Base-by-base conservation (phyloP, 2,797 vertebrate species). In the Leuciscus waleckii region DNA sequence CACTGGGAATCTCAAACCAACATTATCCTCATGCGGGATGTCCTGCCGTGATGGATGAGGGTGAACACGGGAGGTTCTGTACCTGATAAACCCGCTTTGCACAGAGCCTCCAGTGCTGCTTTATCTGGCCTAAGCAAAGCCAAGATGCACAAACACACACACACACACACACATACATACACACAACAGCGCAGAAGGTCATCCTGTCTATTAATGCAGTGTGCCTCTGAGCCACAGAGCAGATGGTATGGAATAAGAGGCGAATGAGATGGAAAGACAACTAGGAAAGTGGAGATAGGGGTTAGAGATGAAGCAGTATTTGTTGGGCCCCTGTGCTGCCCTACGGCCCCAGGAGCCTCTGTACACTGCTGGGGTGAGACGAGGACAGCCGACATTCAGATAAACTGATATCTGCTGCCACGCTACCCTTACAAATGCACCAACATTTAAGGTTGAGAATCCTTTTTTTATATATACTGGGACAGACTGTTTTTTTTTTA, bases 21-120 rank as follows among this genome's bases (percentile, higher is more conserved):
- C 67, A 58, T 79, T 61, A 76, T 85, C 85, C 79, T 85, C 73
- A 19, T 74, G 46, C n/a, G 71, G 78, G 77, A 76, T 84, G 67
- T 74, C 77, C 43, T 32, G 43, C 76, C 21, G 9, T 89, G 87
- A 90, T 87, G 61, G 85, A 88, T 90, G 77, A 87, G 75, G 74
- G 77, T 81, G 49, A 87, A 63, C 41, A 68, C 41, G 39, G 43
- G 58, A 58, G 74, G 76, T 35, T 37, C 74, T 71, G 75, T 86
- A 81, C 80, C 37, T 83, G 76, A 85, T 89, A 87, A 78, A 85
- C 63, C 35, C 51, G 43, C 69, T 78, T 46, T 54, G 56, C 35
- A 46, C 73, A 74, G 32, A 81, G 80, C 51, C 81, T 16, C 71
- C 5, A 1, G 78, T 75, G 71, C 67, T 39, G 70, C 37, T 79